Conservation (phyloP, 2,888 invertebrate species). For the Keiferia lycopersicella region DNA sequence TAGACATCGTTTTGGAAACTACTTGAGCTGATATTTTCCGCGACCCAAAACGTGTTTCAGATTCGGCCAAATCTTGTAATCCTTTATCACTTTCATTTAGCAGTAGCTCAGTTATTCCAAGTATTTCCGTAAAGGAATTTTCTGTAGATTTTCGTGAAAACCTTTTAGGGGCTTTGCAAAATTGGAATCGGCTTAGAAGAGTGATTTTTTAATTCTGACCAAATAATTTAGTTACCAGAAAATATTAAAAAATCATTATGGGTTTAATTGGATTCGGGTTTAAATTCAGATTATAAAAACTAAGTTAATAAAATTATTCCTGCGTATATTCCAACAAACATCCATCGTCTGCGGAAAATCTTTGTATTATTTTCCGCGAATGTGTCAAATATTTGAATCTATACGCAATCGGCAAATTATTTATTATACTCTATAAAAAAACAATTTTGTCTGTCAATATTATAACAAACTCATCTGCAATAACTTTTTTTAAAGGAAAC, state of each 20-base stretch:
- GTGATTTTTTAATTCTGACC: background rate
- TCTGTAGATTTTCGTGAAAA: background rate
- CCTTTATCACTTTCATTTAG: background rate
- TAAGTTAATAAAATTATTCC: background rate
- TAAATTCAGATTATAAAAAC: too few relatives aligned
- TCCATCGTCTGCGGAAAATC: background rate
- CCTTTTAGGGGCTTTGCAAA: background rate
- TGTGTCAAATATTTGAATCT: too few relatives aligned
- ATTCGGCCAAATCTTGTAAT: background rate
- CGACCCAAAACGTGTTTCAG: background rate
- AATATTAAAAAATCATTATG: too few relatives aligned
- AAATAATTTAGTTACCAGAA: background rate
- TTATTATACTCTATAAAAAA: too few relatives aligned
- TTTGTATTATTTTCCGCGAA: too few relatives aligned
- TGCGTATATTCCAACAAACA: background rate
- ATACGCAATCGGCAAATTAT: too few relatives aligned
- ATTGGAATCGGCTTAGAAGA: conserved; percentile 5
- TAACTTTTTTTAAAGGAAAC: too few relatives aligned
- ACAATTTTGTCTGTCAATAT: too few relatives aligned
- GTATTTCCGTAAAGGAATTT: conserved; percentile 6
- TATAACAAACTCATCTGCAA: too few relatives aligned
- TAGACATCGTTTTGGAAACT: background rate
- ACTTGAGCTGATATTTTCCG: background rate
- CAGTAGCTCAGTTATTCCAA: background rate
- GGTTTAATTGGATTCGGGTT: too few relatives aligned